phyloP scores from a whole-genome alignment of 92 coral and sea anemone genomes.

The Parazoanthus darwini region DNA sequence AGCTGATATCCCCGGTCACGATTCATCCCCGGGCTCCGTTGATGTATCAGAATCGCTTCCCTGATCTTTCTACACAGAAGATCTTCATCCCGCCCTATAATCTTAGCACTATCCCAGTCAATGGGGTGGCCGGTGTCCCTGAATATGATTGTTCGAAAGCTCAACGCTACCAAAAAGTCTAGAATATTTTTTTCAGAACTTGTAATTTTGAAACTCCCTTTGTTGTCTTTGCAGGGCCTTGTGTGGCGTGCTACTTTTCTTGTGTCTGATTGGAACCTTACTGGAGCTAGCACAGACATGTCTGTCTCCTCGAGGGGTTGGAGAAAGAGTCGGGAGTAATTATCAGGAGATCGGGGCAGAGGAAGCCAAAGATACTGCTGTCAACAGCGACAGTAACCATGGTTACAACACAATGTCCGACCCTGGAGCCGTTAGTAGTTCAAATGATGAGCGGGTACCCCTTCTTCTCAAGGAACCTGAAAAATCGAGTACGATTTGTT shows the following conservation, averaged over 20 bases:
- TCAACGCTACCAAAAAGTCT: too few relatives aligned
- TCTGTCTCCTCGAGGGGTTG: not conserved
- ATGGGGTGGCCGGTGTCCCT: too few relatives aligned
- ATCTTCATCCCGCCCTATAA: too few relatives aligned
- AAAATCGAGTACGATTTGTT: not conserved
- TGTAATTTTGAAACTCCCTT: not conserved
- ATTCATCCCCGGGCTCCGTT: too few relatives aligned
- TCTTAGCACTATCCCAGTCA: too few relatives aligned
- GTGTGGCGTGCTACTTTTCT: conserved; percentile 65
- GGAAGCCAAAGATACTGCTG: not conserved
- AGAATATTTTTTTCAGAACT: not conserved
- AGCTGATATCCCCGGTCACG: too few relatives aligned
- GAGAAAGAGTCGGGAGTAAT: too few relatives aligned
- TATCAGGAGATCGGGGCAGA: not conserved
- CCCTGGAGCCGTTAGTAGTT: not conserved
- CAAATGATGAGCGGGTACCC: not conserved
- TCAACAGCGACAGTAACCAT: not conserved
- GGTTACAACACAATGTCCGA: not conserved
- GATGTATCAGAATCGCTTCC: too few relatives aligned
- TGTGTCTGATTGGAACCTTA: conserved; percentile 79
- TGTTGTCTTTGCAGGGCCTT: conserved; percentile 49
- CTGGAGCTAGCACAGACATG: conserved; percentile 45
- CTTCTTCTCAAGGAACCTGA: not conserved
- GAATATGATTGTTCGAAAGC: too few relatives aligned
- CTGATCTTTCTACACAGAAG: too few relatives aligned